Evolutionary conservation across 1,140 invertebrate species (phyloP).

Genomic region (Drosophila kanapiae): DNA sequence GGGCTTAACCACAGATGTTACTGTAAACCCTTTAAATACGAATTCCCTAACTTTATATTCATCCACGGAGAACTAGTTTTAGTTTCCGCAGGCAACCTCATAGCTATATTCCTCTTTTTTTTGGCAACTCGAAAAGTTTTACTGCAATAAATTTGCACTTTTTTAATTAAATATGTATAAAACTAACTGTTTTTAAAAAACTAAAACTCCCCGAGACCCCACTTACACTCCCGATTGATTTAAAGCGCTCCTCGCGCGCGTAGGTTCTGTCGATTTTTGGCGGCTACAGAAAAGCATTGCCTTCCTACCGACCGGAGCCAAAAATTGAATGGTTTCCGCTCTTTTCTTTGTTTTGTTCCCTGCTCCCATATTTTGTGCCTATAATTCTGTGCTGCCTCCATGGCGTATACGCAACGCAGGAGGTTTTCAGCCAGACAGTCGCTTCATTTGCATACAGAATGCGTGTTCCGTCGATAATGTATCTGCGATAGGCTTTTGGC

Average conservation of each 20-base stretch:
- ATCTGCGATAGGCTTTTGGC: constrained; percentile 59
- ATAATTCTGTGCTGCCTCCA: constrained; percentile 24
- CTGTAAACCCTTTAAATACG: not conserved
- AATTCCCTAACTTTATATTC: not conserved
- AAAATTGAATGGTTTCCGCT: constrained; percentile 60
- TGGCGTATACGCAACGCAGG: constrained; percentile 33
- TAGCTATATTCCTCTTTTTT: not conserved
- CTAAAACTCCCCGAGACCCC: not conserved
- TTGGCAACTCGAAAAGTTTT: not conserved
- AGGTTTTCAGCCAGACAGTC: not conserved
- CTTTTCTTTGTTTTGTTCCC: constrained; percentile 16
- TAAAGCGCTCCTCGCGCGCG: not conserved
- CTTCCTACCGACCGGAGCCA: not conserved
- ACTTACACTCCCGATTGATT: constrained; percentile 5
- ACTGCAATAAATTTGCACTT: constrained; percentile 4
- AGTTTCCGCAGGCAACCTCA: too few relatives aligned
- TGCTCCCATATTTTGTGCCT: constrained; percentile 18
- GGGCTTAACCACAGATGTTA: not conserved
- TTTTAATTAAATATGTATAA: constrained; percentile 18
- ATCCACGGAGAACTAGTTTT: not conserved
- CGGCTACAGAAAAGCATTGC: constrained; percentile 13
- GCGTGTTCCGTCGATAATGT: constrained; percentile 47
- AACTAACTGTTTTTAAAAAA: constrained; percentile 6
- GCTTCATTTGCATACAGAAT: constrained; percentile 64
- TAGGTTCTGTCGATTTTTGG: constrained; percentile 22